phyloP scores from a whole-genome alignment of 2,797 vertebrate species.

The Poecile montanus region DNA sequence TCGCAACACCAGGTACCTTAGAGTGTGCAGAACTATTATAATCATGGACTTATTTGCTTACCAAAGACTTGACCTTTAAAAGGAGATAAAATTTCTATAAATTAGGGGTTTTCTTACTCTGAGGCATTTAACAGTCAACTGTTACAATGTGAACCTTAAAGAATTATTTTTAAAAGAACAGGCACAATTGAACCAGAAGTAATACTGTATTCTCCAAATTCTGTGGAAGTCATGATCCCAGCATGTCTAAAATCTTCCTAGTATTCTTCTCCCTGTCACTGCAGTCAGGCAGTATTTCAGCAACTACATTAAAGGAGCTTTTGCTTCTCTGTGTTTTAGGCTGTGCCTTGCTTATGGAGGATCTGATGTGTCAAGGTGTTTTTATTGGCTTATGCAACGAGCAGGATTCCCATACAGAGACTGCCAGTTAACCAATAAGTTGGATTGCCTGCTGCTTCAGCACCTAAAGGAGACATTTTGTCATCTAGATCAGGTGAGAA shows the following conservation, averaged over 20 bases:
- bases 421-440: constrained; percentile 88
- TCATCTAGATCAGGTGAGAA: constrained; percentile 91
- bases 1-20: constrained; percentile 88
- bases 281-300: background rate
- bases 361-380: constrained; percentile 92
- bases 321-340: constrained; percentile 69
- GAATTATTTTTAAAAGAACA: background rate
- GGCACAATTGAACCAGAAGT: background rate
- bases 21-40: background rate
- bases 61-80: background rate
- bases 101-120: accelerated
- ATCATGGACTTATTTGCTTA: background rate
- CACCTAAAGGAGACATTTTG: constrained; percentile 96
- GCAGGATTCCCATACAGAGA: constrained; percentile 96
- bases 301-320: background rate
- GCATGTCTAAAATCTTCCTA: background rate
- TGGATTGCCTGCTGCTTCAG: constrained; percentile 92
- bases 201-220: background rate
- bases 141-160: background rate
- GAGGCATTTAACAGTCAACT: background rate
- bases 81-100: background rate
- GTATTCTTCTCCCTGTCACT: background rate
- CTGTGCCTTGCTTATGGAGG: constrained; percentile 94
- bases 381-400: constrained; percentile 97
- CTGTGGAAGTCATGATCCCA: background rate